Conservation (phyloP, 2,113 vertebrate species). For the Xiphorhynchus elegans region DNA sequence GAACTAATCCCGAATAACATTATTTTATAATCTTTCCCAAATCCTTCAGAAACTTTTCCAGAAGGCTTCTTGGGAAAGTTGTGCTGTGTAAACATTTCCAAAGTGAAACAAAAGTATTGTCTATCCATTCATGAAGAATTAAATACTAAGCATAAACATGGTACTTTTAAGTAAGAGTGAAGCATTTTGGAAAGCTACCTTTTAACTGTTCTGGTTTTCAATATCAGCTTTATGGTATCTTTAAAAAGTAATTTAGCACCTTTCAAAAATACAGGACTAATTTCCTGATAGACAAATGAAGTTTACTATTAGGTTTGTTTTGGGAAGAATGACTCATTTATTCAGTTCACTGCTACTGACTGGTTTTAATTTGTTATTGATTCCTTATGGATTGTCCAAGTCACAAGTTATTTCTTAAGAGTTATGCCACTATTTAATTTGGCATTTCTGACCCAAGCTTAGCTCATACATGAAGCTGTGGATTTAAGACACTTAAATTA, state of each 20-base stretch:
- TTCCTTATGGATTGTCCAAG: slow-evolving; percentile 51
- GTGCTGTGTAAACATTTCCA: slow-evolving; percentile 14
- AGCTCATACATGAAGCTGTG: slow-evolving; percentile 24
- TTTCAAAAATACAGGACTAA: slow-evolving; percentile 31
- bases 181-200: background rate
- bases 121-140: background rate
- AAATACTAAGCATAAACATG: background rate
- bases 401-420: slow-evolving; percentile 61
- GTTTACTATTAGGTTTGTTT: slow-evolving; percentile 43
- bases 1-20: slow-evolving; percentile 33
- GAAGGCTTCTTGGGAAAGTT: slow-evolving; percentile 27
- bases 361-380: slow-evolving; percentile 63
- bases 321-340: slow-evolving; percentile 51
- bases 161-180: background rate
- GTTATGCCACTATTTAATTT: slow-evolving; percentile 62
- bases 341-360: slow-evolving; percentile 42
- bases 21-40: slow-evolving; percentile 31
- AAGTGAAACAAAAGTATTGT: slow-evolving; percentile 29
- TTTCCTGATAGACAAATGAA: slow-evolving; percentile 48
- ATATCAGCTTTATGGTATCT: slow-evolving; percentile 19
- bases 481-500: slow-evolving; percentile 48
- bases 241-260: slow-evolving; percentile 30
- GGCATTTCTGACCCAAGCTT: slow-evolving; percentile 52
- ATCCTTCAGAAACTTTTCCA: slow-evolving; percentile 14
- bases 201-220: slow-evolving; percentile 12